A percentile compares a stretch with the other conserved stretches of the same genome.
These are phyloP conservation scores for Xestobium rufovillosum DNA, from an alignment of 2,888 invertebrate species.

Conservation along the genomic window DNA sequence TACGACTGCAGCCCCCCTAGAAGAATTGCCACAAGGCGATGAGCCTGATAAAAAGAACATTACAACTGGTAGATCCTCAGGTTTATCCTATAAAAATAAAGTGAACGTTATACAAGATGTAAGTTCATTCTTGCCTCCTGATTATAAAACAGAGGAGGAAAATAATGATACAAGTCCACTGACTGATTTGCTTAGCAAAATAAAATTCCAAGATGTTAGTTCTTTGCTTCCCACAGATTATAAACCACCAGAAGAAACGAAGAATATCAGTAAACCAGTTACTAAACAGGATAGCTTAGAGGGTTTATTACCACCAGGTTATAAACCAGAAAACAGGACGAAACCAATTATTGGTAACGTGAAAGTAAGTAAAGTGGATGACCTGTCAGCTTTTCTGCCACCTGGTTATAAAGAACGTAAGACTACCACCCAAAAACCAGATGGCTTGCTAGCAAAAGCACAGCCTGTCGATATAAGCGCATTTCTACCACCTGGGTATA, in stretches of 20 bases:
- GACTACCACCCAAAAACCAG: conserved; percentile 40
- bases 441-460: conserved; percentile 42
- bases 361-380: conserved; percentile 25
- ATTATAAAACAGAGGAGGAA: conserved; percentile 46
- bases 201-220: conserved; percentile 40
- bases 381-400: conserved; percentile 36
- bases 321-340: conserved; percentile 8
- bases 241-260: conserved; percentile 38
- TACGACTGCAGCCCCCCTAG: conserved; percentile 20
- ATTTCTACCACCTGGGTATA: conserved; percentile 62
- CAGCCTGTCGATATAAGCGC: conserved; percentile 52
- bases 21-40: conserved; percentile 33
- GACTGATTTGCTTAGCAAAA: conserved; percentile 18
- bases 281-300: conserved; percentile 9
- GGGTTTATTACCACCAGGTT: conserved; percentile 6
- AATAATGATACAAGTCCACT: conserved; percentile 27
- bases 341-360: conserved; percentile 13
- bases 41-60: conserved; percentile 37
- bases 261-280: conserved; percentile 12
- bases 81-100: conserved; percentile 52
- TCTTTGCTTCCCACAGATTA: conserved; percentile 58
- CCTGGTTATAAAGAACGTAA: conserved; percentile 26
- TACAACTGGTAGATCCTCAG: conserved; percentile 48
- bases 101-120: conserved; percentile 51
- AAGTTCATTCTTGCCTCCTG: conserved; percentile 55